Conservation (phyloP, 1,140 invertebrate species). For the Pogonognathellus flavescens region DNA sequence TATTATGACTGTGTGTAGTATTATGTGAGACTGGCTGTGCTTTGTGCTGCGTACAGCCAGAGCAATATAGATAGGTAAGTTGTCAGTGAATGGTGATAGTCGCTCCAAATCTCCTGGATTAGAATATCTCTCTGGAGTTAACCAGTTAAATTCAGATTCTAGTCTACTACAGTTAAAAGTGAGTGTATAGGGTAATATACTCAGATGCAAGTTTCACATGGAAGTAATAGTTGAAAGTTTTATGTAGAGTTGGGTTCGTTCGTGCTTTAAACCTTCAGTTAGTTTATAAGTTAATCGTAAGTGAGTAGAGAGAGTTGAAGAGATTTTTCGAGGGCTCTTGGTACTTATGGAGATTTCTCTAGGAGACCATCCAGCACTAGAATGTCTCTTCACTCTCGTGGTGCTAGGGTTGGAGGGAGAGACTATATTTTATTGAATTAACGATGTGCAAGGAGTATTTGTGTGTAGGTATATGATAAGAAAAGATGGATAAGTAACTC, state of each 20-base stretch:
- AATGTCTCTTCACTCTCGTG: neutral
- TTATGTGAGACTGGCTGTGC: neutral
- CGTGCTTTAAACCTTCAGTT: neutral
- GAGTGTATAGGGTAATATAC: too few species aligned
- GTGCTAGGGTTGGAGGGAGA: too few species aligned
- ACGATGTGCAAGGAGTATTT: neutral
- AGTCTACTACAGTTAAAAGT: neutral
- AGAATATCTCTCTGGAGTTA: slow-evolving; percentile 38
- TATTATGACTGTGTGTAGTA: neutral
- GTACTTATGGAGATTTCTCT: slow-evolving; percentile 5
- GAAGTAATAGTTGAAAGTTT: too few species aligned
- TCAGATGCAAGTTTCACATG: too few species aligned
- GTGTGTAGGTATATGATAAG: neutral
- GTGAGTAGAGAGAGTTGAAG: slow-evolving; percentile 10
- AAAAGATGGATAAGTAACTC: neutral
- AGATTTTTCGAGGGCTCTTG: slow-evolving; percentile 39
- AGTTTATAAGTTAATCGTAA: neutral
- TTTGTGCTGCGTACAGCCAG: neutral
- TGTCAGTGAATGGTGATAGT: slow-evolving; percentile 28
- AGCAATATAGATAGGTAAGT: neutral
- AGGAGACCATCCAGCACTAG: neutral
- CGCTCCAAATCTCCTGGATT: slow-evolving; percentile 28
- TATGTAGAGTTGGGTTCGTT: too few species aligned
- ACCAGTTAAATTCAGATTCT: slow-evolving; percentile 45
- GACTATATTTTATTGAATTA: neutral